Evolutionary conservation across 1,140 invertebrate species (phyloP).

Genomic region (Drosophila ananassae): DNA sequence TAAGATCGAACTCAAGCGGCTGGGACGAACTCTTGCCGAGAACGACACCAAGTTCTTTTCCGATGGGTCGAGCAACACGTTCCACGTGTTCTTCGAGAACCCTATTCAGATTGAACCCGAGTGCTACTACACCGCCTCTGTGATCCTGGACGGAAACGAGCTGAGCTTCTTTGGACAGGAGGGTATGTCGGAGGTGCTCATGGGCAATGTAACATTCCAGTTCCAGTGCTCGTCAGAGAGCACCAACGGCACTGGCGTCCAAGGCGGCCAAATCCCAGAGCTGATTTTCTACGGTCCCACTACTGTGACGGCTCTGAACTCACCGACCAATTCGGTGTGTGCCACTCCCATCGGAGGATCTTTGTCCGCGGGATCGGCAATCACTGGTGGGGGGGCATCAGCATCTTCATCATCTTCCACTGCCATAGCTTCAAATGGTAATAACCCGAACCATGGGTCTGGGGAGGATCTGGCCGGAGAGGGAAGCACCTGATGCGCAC

Average conservation of each 20-base stretch:
- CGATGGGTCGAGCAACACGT: conserved; percentile 96
- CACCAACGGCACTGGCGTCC: conserved; percentile 96
- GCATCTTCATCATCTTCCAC: conserved; percentile 3
- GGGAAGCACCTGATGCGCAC: conserved; percentile 72
- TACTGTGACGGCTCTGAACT: conserved; percentile 80
- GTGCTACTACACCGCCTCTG: conserved; percentile 95
- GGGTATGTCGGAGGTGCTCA: conserved; percentile 95
- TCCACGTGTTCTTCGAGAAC: conserved; percentile 96
- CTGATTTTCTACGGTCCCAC: conserved; percentile 95
- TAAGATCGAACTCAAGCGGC: conserved; percentile 94
- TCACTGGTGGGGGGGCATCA: conserved; percentile 5
- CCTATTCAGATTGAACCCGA: conserved; percentile 96
- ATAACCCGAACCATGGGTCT: conserved; percentile 24
- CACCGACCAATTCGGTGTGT: conserved; percentile 76
- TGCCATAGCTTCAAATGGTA: conserved; percentile 9
- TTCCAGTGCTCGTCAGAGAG: conserved; percentile 97
- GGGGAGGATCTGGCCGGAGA: conserved; percentile 62
- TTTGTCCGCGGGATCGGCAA: conserved; percentile 7
- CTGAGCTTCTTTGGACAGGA: conserved; percentile 98
- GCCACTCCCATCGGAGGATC: conserved; percentile 60
- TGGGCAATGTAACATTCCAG: conserved; percentile 95
- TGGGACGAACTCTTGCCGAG: conserved; percentile 93
- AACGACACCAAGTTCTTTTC: conserved; percentile 97
- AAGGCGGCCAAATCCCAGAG: conserved; percentile 97
- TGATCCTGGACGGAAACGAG: conserved; percentile 94